Conservation (phyloP, 2,113 vertebrate species). For the Columba janthina region DNA sequence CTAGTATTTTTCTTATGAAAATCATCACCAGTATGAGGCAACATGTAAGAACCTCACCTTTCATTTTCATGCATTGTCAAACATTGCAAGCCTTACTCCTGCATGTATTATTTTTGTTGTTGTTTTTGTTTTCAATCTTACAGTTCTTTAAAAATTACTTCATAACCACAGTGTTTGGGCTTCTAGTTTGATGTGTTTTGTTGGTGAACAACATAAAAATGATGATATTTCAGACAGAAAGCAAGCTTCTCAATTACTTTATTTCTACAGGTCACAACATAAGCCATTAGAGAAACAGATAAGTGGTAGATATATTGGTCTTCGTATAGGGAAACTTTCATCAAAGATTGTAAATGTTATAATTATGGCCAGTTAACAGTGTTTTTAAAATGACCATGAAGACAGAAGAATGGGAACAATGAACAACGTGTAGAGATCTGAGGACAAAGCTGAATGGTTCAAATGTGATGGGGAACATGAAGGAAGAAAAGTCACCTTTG, state of each 20-base stretch:
- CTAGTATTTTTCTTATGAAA: not conserved
- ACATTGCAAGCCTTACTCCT: not conserved
- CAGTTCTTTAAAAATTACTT: not conserved
- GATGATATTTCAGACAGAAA: not conserved
- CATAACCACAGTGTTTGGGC: not conserved
- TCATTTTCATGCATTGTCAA: not conserved
- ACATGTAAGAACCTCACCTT: not conserved
- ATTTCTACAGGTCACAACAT: not conserved
- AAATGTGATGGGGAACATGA: rapidly evolving
- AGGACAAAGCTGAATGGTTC: not conserved
- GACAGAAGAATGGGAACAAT: not conserved
- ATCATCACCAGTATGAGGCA: not conserved
- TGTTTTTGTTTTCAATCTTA: not conserved
- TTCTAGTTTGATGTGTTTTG: not conserved
- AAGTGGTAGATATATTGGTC: not conserved
- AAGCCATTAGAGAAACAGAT: not conserved
- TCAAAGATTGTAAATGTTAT: not conserved
- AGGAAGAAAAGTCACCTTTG: not conserved
- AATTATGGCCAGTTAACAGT: not conserved
- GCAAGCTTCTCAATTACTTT: not conserved
- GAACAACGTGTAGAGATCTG: not conserved
- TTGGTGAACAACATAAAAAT: not conserved
- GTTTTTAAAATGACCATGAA: not conserved
- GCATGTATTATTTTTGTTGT: not conserved
- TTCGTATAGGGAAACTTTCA: not conserved